Percentiles rank a stretch among this genome's conserved stretches.
These are phyloP conservation scores for Lycorma delicatula DNA, from an alignment of 1,140 invertebrate species.

Conservation along the genomic window DNA sequence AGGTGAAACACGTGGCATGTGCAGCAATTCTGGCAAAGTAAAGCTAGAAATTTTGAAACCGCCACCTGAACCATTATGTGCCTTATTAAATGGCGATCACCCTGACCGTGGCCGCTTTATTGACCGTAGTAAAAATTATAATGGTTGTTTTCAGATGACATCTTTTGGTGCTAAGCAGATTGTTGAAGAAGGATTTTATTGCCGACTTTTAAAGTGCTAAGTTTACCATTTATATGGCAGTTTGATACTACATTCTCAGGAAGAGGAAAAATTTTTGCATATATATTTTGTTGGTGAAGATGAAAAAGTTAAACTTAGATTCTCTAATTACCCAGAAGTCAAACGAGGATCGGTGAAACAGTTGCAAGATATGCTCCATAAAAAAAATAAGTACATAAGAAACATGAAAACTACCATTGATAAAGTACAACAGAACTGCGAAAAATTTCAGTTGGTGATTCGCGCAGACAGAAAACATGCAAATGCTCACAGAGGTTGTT, in stretches of 20 bases:
- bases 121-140: neutral
- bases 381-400: slow-evolving; percentile 26
- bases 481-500: slow-evolving; percentile 27
- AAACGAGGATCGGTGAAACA: slow-evolving; percentile 16
- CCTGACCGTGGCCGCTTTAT: neutral
- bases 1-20: slow-evolving; percentile 30
- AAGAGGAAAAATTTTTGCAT: slow-evolving; percentile 34
- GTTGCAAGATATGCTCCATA: slow-evolving; percentile 26
- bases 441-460: slow-evolving; percentile 24
- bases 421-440: slow-evolving; percentile 18
- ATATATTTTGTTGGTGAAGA: slow-evolving; percentile 37
- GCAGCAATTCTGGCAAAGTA: slow-evolving; percentile 27
- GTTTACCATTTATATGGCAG: slow-evolving; percentile 35
- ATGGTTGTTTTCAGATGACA: slow-evolving; percentile 37
- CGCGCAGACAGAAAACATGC: slow-evolving; percentile 29
- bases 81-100: neutral
- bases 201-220: slow-evolving; percentile 39
- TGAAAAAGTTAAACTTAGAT: slow-evolving; percentile 17
- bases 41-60: slow-evolving; percentile 17
- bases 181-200: slow-evolving; percentile 31
- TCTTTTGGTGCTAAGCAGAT: slow-evolving; percentile 35
- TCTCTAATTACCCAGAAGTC: neutral
- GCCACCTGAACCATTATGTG: slow-evolving; percentile 18
- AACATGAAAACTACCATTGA: slow-evolving; percentile 30
- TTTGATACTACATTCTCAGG: slow-evolving; percentile 27